phyloP scores from a whole-genome alignment of 1,140 invertebrate species.

The Drusus annulatus region DNA sequence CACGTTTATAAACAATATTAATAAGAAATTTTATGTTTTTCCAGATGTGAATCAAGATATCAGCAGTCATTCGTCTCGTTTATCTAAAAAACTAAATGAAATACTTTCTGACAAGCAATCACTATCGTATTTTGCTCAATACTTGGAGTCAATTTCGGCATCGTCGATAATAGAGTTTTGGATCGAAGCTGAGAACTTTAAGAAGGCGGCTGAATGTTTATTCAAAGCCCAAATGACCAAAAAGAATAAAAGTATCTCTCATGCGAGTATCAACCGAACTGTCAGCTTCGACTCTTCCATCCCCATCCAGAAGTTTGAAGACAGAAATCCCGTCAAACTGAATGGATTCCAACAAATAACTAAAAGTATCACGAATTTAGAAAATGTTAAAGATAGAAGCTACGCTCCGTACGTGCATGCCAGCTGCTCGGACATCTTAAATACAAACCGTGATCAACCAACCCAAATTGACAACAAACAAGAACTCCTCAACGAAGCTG shows the following conservation, averaged over 20 bases:
- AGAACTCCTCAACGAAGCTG: constrained; percentile 59
- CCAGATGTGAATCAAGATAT: constrained; percentile 63
- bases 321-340: constrained; percentile 27
- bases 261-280: constrained; percentile 39
- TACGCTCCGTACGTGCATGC: constrained; percentile 13
- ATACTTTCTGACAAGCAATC: constrained; percentile 65
- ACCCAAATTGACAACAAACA: constrained; percentile 31
- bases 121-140: constrained; percentile 67
- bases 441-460: not conserved
- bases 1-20: not conserved
- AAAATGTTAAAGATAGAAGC: constrained; percentile 5
- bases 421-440: constrained; percentile 41
- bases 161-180: constrained; percentile 66
- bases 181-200: constrained; percentile 68
- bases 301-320: not conserved
- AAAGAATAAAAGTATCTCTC: constrained; percentile 16
- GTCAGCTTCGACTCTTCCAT: constrained; percentile 54
- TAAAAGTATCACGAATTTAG: not conserved
- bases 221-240: constrained; percentile 19
- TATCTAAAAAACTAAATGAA: constrained; percentile 66
- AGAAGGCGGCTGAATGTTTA: constrained; percentile 56
- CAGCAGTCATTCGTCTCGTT: constrained; percentile 64
- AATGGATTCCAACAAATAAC: constrained; percentile 42
- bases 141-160: constrained; percentile 67
- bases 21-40: constrained; percentile 46